These are phyloP conservation scores for Dilophus febrilis DNA, from an alignment of 2,888 invertebrate genomes.

Conservation along the genomic window DNA sequence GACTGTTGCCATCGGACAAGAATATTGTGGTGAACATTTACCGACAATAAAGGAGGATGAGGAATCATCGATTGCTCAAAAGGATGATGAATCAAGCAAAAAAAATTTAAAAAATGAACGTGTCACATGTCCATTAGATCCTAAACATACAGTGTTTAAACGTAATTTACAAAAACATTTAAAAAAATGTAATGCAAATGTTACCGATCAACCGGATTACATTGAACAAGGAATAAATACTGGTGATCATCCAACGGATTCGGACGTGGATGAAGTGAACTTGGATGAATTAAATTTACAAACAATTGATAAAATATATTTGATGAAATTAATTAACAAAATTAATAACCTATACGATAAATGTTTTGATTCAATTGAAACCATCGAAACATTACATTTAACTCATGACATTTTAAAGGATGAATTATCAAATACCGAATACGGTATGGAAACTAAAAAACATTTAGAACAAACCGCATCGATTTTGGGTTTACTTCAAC, in stretches of 20 bases:
- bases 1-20: constrained; percentile 47
- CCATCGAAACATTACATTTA: constrained; percentile 26
- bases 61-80: constrained; percentile 5
- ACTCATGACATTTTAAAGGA: constrained; percentile 31
- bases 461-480: constrained; percentile 68
- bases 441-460: constrained; percentile 44
- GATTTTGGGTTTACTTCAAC: constrained; percentile 50
- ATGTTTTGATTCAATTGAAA: constrained; percentile 18
- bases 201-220: constrained; percentile 32
- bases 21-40: constrained; percentile 58
- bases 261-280: constrained; percentile 5
- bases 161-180: constrained; percentile 52
- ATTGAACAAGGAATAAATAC: constrained; percentile 22
- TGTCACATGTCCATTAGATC: constrained; percentile 54
- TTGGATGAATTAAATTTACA: constrained; percentile 23
- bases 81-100: constrained; percentile 10
- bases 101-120: constrained; percentile 24
- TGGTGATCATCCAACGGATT: no score
- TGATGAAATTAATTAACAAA: constrained; percentile 29
- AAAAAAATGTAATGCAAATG: constrained; percentile 52
- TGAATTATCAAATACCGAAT: constrained; percentile 35
- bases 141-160: constrained; percentile 51
- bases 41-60: constrained; percentile 20
- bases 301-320: constrained; percentile 23
- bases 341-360: constrained; percentile 28